phyloP scores from a whole-genome alignment of 2,797 vertebrate species.

The Sardinella longiceps region DNA sequence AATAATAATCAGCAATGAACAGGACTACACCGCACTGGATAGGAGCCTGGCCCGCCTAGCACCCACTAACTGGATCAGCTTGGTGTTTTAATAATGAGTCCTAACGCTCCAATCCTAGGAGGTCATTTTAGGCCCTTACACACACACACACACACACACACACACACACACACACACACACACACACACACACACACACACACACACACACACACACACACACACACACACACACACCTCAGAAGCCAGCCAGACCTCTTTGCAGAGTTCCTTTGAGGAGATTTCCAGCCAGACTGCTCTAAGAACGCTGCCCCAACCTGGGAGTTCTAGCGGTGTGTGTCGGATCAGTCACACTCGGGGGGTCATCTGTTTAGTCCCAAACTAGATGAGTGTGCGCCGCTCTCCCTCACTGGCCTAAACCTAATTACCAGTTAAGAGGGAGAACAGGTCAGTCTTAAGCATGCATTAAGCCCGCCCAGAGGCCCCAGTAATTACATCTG shows the following conservation, averaged over 20 bases:
- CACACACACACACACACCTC: neutral
- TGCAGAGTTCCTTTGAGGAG: neutral
- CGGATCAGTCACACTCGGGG: neutral
- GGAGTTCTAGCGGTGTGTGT: neutral
- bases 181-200: neutral
- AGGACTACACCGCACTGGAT: neutral
- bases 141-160: neutral
- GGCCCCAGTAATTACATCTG: slow-evolving; percentile 74
- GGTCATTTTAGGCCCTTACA: neutral
- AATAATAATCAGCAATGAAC: neutral
- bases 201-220: neutral
- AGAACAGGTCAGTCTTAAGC: slow-evolving; percentile 61
- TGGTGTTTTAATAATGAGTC: slow-evolving; percentile 23
- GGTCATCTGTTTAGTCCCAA: slow-evolving; percentile 15
- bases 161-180: neutral
- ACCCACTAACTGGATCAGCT: neutral
- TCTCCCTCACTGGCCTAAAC: slow-evolving; percentile 54
- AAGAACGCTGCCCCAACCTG: neutral
- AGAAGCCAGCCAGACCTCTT: neutral
- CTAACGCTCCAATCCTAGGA: neutral
- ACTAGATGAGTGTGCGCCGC: neutral
- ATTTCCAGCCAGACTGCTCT: neutral
- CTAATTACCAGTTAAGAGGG: slow-evolving; percentile 64
- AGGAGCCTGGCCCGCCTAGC: neutral
- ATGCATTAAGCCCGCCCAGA: slow-evolving; percentile 55